Conservation (phyloP, 2,113 vertebrate species). For the Callionymus lyra region DNA sequence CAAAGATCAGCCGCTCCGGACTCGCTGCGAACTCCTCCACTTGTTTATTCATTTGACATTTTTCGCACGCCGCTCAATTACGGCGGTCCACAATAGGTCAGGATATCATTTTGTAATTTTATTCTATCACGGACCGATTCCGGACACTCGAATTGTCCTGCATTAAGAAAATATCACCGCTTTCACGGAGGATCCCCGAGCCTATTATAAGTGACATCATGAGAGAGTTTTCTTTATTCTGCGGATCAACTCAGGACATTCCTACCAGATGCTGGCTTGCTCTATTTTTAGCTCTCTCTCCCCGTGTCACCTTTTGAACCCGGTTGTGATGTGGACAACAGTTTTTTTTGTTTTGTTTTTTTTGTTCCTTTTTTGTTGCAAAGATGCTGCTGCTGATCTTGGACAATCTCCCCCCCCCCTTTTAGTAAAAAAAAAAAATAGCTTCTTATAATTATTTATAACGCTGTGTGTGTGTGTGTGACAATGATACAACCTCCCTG, state of each 20-base stretch:
- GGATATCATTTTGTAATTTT: constrained; percentile 12
- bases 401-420: background rate
- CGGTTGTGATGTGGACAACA: constrained; percentile 24
- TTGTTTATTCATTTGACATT: constrained; percentile 2
- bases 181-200: constrained; percentile 8
- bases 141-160: background rate
- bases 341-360: constrained; percentile 11
- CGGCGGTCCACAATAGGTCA: constrained; percentile 1
- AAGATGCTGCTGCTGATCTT: too few relatives aligned
- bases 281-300: constrained; percentile 42
- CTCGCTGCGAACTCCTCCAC: constrained; percentile 1
- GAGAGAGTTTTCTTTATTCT: constrained; percentile 14
- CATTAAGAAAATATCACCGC: constrained; percentile 10
- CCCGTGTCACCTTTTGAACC: constrained; percentile 44
- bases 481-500: too few relatives aligned
- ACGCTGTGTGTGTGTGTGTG: constrained; percentile 6
- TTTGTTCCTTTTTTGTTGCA: too few relatives aligned
- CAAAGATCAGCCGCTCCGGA: constrained; percentile 27
- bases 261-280: constrained; percentile 41
- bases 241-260: constrained; percentile 34
- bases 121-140: constrained; percentile 3
- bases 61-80: constrained; percentile 1
- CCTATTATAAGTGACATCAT: constrained; percentile 11
- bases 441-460: too few relatives aligned
- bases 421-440: constrained; percentile 9